A percentile compares a stretch with the other conserved stretches of the same genome.
These are phyloP conservation scores for Drosophila takahashii DNA, from an alignment of 1,140 invertebrate genomes.

Conservation along the genomic window DNA sequence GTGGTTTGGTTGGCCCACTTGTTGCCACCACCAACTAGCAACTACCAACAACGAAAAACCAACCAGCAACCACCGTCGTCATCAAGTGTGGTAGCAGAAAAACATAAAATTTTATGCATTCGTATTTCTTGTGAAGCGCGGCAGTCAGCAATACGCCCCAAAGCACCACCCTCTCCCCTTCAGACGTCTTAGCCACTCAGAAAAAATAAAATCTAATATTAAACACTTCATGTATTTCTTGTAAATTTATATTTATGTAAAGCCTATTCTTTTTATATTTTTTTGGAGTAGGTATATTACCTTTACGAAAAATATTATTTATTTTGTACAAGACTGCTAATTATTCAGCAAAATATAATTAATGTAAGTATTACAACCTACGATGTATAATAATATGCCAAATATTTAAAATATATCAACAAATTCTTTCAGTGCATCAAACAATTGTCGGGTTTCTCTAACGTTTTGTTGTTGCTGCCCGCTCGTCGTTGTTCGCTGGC, in stretches of 20 bases:
- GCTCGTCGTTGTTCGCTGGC: slow-evolving; percentile 58
- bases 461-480: slow-evolving; percentile 51
- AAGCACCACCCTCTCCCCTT: slow-evolving; percentile 18
- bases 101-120: slow-evolving; percentile 84
- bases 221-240: too few species aligned
- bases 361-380: too few species aligned
- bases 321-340: too few species aligned
- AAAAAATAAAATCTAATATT: background rate
- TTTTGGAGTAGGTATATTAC: too few species aligned
- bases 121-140: slow-evolving; percentile 79
- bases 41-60: slow-evolving; percentile 4
- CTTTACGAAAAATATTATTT: too few species aligned
- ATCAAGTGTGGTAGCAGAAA: slow-evolving; percentile 77
- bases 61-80: slow-evolving; percentile 49
- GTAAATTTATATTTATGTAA: too few species aligned
- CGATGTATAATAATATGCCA: too few species aligned
- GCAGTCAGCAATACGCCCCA: slow-evolving; percentile 55
- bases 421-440: slow-evolving; percentile 38
- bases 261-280: too few species aligned
- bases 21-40: slow-evolving; percentile 61
- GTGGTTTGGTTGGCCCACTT: slow-evolving; percentile 78
- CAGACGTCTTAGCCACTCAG: background rate
- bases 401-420: too few species aligned
- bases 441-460: slow-evolving; percentile 82
- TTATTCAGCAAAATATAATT: too few species aligned